Evolutionary conservation across 2,113 vertebrate species (phyloP).

Genomic region (Xenus cinereus): DNA sequence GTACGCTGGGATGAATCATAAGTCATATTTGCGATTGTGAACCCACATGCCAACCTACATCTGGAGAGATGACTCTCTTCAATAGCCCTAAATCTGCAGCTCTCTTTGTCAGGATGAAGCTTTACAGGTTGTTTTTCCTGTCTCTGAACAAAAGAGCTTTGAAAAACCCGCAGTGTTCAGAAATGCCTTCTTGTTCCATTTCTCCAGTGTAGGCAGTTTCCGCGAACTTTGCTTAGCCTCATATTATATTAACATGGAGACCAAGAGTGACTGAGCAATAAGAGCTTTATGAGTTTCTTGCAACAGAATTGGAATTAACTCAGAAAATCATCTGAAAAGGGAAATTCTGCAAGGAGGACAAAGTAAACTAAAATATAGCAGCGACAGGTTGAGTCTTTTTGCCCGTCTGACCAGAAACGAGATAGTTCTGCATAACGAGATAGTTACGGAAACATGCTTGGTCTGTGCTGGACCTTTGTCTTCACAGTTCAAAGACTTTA

Average conservation of each 20-base stretch:
- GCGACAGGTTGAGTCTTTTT: background rate
- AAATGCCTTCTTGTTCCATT: slow-evolving; percentile 8
- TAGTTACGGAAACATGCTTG: background rate
- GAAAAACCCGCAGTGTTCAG: background rate
- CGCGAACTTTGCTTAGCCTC: slow-evolving; percentile 19
- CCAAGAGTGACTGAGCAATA: background rate
- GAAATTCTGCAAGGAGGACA: background rate
- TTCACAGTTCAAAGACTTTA: background rate
- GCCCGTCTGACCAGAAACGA: background rate
- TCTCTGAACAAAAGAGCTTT: slow-evolving; percentile 40
- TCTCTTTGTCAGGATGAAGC: slow-evolving; percentile 6
- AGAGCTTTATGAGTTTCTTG: slow-evolving; percentile 4
- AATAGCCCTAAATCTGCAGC: slow-evolving; percentile 27
- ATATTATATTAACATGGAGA: background rate
- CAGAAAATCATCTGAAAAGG: background rate
- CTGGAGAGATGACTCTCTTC: slow-evolving; percentile 34
- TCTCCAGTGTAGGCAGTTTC: background rate
- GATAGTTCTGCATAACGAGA: background rate
- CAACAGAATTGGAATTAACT: background rate
- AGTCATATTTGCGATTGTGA: background rate
- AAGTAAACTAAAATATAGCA: background rate
- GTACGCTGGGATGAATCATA: slow-evolving; percentile 45
- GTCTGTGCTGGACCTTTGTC: background rate
- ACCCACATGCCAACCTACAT: slow-evolving; percentile 57
- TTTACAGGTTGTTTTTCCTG: slow-evolving; percentile 38